Conservation (phyloP, 1,140 invertebrate genomes). For the Argopecten irradians region DNA sequence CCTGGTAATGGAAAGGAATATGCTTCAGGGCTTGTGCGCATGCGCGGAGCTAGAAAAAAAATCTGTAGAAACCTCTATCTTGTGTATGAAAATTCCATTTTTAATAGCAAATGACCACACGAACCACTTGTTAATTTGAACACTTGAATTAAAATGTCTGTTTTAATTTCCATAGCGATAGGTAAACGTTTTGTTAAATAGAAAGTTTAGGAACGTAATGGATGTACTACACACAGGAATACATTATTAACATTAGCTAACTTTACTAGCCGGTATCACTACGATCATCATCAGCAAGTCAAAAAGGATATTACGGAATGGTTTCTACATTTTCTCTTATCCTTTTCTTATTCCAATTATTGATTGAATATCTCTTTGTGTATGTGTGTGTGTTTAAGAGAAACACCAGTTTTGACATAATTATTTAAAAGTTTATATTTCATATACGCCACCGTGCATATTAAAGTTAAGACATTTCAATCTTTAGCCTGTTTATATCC, state of each 20-base stretch:
- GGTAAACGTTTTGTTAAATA: background rate
- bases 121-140: background rate
- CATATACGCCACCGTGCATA: too few species aligned
- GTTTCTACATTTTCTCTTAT: too few species aligned
- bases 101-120: background rate
- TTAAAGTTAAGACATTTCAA: too few species aligned
- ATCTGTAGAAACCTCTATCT: constrained; percentile 1
- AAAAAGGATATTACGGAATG: background rate
- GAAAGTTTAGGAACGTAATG: background rate
- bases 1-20: constrained; percentile 16
- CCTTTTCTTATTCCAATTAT: too few species aligned
- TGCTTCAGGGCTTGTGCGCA: constrained; percentile 6
- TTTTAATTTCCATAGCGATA: background rate
- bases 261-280: background rate
- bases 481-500: too few species aligned
- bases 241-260: background rate
- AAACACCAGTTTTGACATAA: background rate
- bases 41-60: background rate
- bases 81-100: constrained; percentile 6
- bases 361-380: background rate
- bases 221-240: background rate
- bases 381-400: too few species aligned
- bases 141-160: background rate
- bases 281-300: background rate
- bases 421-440: too few species aligned